phyloP scores from a whole-genome alignment of 2,888 invertebrate species.

The Scaptomyza reducta region DNA sequence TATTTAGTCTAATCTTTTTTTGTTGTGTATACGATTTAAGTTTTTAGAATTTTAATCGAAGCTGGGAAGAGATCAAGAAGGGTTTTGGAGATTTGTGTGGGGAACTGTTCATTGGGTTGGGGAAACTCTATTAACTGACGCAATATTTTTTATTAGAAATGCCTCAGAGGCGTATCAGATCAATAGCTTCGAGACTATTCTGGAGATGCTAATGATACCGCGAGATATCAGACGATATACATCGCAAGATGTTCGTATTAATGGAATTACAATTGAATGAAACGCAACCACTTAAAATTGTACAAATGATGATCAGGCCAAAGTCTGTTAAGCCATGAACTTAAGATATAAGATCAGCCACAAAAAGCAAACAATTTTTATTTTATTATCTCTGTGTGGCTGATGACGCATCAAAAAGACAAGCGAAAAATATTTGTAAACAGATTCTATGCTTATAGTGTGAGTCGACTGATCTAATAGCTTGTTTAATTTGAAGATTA shows the following conservation, averaged over 20 bases:
- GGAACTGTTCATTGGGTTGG: conserved; percentile 89
- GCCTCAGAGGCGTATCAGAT: conserved; percentile 87
- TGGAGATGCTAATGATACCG: conserved; percentile 88
- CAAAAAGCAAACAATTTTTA: background rate
- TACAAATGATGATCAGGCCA: too few relatives aligned
- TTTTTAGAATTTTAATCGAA: too few relatives aligned
- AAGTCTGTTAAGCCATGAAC: background rate
- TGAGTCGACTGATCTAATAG: background rate
- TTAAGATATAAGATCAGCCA: too few relatives aligned
- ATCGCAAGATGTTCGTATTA: background rate
- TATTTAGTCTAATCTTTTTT: too few relatives aligned
- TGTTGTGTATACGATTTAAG: too few relatives aligned
- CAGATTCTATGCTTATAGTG: background rate
- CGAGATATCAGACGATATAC: conserved; percentile 86
- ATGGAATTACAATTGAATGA: background rate
- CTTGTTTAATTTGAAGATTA: background rate
- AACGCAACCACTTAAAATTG: background rate
- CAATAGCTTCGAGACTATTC: conserved; percentile 87
- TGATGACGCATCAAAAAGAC: background rate
- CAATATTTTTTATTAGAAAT: conserved; percentile 86
- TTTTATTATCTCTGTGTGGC: background rate
- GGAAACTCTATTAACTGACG: conserved; percentile 86
- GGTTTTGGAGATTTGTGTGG: conserved; percentile 89
- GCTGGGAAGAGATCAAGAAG: conserved; percentile 78
- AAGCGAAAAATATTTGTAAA: background rate